Base-by-base conservation (phyloP, 2,113 vertebrate species). In the Myiozetetes cayanensis region DNA sequence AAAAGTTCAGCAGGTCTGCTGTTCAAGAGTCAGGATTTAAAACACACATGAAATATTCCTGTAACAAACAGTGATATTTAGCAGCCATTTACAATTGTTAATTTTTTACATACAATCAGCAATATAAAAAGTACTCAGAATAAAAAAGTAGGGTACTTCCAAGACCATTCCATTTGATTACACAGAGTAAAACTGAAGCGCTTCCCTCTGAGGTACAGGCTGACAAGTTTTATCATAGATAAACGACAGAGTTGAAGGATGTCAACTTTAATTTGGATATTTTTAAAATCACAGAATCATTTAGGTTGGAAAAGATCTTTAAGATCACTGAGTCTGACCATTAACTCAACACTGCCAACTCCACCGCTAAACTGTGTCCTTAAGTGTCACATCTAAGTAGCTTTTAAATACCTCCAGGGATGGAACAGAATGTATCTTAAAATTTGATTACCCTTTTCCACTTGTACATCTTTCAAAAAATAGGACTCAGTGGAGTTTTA, bases 1-100 rank as follows among this genome's bases (percentile, higher is more conserved):
- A 19, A 16, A 70, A 93, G 23, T 79, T 76, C 27, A 88, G 28
- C 44, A 92, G 56, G 33, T 87, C 43, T 75, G 31, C 50, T 31
- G 30, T 39, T 89, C 52, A 41, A 73, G 39, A 63, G 66, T 62
- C 72, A 94, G 46, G 23, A 95, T 96, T 85, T 70, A 71, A 63
- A 93, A 84, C 31, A 78, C 6, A 44, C 50, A 78, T 15, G 22
- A 89, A 93, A 85, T 59, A 30, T 72, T 33, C 52, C 70, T 76
- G 37, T 85, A 92, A 96, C 17, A 67, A 89, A 85, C 91, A 31
- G 62, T 74, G 71, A 50, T 89, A 65, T 83, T 89, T 79, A 75
- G 59, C 61, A 85, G 56, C 52, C 63, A 87, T 53, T 68, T 65
- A n/a, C 2, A 90, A 76, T 68, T 53, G n/a, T 31, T 72, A 78